A percentile compares a stretch with the other conserved stretches of the same genome.
Evolutionary conservation across 2,797 vertebrate genomes (phyloP).

Genomic region (Melopsittacus undulatus): DNA sequence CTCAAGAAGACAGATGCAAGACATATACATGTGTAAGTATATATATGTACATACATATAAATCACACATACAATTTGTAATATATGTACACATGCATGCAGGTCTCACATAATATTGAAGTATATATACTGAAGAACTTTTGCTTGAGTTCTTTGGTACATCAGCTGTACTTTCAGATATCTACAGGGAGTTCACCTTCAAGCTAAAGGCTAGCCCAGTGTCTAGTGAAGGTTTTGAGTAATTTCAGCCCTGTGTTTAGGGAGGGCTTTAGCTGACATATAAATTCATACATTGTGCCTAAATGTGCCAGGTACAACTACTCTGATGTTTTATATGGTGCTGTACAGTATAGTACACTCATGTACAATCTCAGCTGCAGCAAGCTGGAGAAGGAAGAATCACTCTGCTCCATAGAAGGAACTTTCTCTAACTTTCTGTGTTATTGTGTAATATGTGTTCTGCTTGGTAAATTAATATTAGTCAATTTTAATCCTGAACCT

Average conservation of each 20-base stretch:
- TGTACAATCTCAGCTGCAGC: background rate
- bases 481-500: background rate
- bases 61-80: background rate
- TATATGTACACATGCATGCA: background rate
- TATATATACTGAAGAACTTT: background rate
- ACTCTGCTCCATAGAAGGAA: background rate
- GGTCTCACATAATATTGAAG: background rate
- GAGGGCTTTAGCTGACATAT: background rate
- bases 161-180: background rate
- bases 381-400: background rate
- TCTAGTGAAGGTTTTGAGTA: background rate
- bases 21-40: background rate
- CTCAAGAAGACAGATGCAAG: background rate
- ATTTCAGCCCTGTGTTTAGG: background rate
- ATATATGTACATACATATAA: background rate
- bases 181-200: background rate
- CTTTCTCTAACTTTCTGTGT: background rate
- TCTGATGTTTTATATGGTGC: background rate
- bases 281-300: background rate
- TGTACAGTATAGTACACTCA: background rate
- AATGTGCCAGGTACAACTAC: too few relatives aligned
- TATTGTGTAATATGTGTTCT: background rate
- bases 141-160: background rate
- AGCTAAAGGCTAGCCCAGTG: background rate
- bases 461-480: background rate